Percentiles rank a stretch among this genome's conserved stretches.
Conservation (phyloP, 1,140 invertebrate species). For the Chelonus insularis region DNA sequence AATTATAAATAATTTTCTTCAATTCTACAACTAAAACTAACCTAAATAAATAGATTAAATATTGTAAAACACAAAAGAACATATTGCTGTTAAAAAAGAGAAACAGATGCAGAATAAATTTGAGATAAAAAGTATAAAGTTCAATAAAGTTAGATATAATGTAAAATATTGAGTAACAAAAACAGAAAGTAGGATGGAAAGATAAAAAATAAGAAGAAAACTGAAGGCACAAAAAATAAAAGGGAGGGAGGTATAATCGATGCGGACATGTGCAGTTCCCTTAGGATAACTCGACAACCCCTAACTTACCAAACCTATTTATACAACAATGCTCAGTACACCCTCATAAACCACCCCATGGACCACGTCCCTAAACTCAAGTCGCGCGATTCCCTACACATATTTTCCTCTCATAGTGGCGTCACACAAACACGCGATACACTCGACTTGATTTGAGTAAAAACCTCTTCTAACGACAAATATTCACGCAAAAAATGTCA, state of each 20-base stretch:
- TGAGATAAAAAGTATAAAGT: too few species aligned
- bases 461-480: too few species aligned
- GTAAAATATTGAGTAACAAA: background rate
- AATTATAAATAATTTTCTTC: too few species aligned
- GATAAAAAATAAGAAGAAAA: constrained; percentile 5
- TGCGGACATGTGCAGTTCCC: constrained; percentile 62
- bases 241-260: constrained; percentile 56
- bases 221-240: constrained; percentile 19
- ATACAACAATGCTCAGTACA: constrained; percentile 60
- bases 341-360: constrained; percentile 58
- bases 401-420: background rate
- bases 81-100: too few species aligned
- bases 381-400: constrained; percentile 33
- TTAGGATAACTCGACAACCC: constrained; percentile 56
- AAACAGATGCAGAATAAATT: too few species aligned
- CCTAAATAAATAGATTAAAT: too few species aligned
- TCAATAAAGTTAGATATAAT: background rate
- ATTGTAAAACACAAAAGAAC: too few species aligned
- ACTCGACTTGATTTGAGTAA: background rate
- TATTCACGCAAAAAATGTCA: background rate
- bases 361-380: constrained; percentile 42
- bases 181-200: background rate
- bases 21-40: too few species aligned
- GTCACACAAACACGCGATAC: constrained; percentile 28
- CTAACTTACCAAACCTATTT: constrained; percentile 63